phyloP scores from a whole-genome alignment of 2,113 vertebrate species.

The Parus major region DNA sequence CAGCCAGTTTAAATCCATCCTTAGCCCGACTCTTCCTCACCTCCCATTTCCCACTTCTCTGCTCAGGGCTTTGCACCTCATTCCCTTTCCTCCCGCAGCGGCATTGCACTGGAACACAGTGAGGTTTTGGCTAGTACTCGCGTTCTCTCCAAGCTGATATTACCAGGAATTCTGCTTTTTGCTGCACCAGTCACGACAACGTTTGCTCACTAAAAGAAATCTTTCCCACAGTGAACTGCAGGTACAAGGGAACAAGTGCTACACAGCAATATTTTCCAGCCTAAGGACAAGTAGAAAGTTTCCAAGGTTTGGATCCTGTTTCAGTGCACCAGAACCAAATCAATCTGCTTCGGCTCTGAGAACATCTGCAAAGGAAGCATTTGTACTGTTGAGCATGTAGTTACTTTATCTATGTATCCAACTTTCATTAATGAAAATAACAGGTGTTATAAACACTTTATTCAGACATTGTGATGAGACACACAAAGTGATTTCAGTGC shows the following conservation, averaged over 20 bases:
- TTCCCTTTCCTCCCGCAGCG: rapidly evolving
- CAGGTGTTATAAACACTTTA: background rate
- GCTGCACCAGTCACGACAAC: no score
- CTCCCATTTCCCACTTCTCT: background rate
- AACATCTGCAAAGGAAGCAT: background rate
- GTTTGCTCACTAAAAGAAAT: background rate
- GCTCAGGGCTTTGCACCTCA: background rate
- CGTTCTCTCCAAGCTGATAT: background rate
- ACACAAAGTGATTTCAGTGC: background rate
- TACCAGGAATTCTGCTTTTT: background rate
- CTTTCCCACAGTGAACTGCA: background rate
- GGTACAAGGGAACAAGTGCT: background rate
- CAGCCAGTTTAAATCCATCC: background rate
- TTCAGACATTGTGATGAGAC: background rate
- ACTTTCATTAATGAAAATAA: background rate
- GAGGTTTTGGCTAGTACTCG: background rate
- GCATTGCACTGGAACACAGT: rapidly evolving
- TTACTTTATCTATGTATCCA: background rate
- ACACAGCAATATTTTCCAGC: background rate
- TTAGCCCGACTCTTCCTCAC: background rate
- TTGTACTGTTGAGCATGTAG: background rate
- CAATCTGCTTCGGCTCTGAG: background rate
- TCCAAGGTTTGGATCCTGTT: background rate
- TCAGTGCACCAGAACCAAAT: background rate
- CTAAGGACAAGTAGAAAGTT: background rate